Percentiles rank a stretch among this genome's conserved stretches.
These are phyloP conservation scores for Hirudo medicinalis DNA, from an alignment of 1,140 invertebrate species.

Conservation along the genomic window DNA sequence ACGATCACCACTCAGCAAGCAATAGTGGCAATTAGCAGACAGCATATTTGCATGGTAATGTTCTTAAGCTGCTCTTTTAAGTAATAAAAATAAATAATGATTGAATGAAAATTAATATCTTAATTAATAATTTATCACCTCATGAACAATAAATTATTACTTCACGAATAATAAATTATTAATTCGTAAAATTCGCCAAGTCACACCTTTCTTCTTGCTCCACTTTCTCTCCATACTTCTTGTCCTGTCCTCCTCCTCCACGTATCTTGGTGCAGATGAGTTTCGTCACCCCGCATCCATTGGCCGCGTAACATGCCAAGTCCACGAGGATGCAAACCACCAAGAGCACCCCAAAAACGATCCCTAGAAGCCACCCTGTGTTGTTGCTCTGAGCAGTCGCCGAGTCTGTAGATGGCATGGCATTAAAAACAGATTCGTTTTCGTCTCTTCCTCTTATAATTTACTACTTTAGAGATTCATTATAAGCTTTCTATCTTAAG, in stretches of 20 bases:
- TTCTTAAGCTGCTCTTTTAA: no score
- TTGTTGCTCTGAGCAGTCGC: not conserved
- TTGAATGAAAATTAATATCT: no score
- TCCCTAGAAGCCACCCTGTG: slow-evolving; percentile 54
- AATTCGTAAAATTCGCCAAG: not conserved
- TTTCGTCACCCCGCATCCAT: slow-evolving; percentile 34
- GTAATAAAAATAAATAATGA: no score
- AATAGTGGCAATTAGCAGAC: no score
- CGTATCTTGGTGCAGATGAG: slow-evolving; percentile 20
- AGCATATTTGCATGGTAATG: no score
- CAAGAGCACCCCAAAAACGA: slow-evolving; percentile 58
- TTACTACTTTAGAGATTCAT: no score
- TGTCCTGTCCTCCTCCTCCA: not conserved
- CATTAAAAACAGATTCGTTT: not conserved
- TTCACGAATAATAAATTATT: no score
- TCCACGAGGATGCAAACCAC: slow-evolving; percentile 62
- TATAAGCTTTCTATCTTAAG: no score
- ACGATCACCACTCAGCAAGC: no score
- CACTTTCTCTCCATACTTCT: slow-evolving; percentile 13
- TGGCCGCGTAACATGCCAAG: slow-evolving; percentile 57
- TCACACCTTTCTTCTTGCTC: slow-evolving; percentile 15
- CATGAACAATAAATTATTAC: no score
- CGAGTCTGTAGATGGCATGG: not conserved
- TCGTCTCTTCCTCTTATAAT: not conserved
- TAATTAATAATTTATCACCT: no score